A percentile compares a stretch with the other conserved stretches of the same genome.
Conservation (phyloP, 2,888 invertebrate species). For the Sphaeridia pumilis region DNA sequence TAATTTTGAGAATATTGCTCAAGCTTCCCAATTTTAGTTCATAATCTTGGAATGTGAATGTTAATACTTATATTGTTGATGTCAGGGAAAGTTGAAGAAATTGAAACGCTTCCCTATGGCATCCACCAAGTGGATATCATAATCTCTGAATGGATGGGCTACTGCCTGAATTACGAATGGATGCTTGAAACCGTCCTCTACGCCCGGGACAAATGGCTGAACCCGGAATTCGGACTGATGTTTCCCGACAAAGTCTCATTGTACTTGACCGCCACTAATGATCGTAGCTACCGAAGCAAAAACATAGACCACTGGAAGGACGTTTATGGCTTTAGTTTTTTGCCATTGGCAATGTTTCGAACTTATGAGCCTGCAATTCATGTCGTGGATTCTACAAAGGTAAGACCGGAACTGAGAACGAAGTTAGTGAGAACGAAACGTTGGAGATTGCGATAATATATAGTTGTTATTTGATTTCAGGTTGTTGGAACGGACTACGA, state of each 20-base stretch:
- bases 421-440: not conserved
- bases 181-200: conserved; percentile 98
- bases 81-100: conserved; percentile 66
- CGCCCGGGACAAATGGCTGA: conserved; percentile 96
- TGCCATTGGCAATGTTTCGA: conserved; percentile 91
- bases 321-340: conserved; percentile 99
- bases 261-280: conserved; percentile 85
- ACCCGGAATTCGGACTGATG: conserved; percentile 68
- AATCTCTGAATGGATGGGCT: conserved; percentile 70
- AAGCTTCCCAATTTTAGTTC: not conserved
- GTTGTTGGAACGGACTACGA: conserved; percentile 87
- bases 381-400: conserved; percentile 94
- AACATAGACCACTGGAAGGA: conserved; percentile 99
- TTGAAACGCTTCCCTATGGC: conserved; percentile 77
- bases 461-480: not conserved
- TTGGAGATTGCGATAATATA: not conserved
- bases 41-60: not conserved
- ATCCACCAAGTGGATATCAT: conserved; percentile 87
- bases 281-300: conserved; percentile 98
- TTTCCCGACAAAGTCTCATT: conserved; percentile 87
- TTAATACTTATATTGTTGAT: not conserved
- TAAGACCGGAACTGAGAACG: conserved; percentile 33
- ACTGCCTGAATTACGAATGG: conserved; percentile 93
- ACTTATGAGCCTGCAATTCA: conserved; percentile 97
- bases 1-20: conserved; percentile 42